Evolutionary conservation across 1,140 invertebrate genomes (phyloP).

Genomic region (Eufriesea mexicana): DNA sequence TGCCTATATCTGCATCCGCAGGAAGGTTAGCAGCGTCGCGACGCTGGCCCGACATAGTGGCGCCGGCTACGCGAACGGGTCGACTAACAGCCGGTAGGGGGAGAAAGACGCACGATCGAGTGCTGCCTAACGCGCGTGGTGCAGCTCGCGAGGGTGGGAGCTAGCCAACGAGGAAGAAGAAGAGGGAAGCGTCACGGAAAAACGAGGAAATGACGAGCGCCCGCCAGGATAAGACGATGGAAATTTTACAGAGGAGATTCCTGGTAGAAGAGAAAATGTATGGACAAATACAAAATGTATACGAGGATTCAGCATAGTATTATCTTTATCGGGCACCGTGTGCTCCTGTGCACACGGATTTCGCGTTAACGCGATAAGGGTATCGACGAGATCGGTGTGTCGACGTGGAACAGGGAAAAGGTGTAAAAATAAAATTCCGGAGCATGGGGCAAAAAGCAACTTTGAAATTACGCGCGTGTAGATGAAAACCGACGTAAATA

Average conservation of each 20-base stretch:
- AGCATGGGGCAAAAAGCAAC: neutral
- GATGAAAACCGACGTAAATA: neutral
- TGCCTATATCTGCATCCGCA: constrained; percentile 34
- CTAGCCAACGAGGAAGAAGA: constrained; percentile 1
- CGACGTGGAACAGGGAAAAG: neutral
- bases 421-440: neutral
- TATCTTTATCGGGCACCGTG: neutral
- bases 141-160: neutral
- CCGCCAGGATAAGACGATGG: neutral
- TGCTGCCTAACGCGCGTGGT: neutral
- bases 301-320: neutral
- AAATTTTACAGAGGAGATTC: constrained; percentile 27
- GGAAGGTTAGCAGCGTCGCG: constrained; percentile 52
- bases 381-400: neutral
- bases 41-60: constrained; percentile 62
- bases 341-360: neutral
- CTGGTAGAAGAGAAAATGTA: neutral
- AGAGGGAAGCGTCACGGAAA: constrained; percentile 24
- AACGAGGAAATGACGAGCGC: constrained; percentile 25
- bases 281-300: neutral
- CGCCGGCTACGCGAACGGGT: constrained; percentile 59
- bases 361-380: neutral
- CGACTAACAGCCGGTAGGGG: constrained; percentile 18
- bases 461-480: neutral
- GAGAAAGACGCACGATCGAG: constrained; percentile 26